A percentile compares a stretch with the other conserved stretches of the same genome.
phyloP scores from a whole-genome alignment of 2,113 vertebrate species.

The Oryzias curvinotus region DNA sequence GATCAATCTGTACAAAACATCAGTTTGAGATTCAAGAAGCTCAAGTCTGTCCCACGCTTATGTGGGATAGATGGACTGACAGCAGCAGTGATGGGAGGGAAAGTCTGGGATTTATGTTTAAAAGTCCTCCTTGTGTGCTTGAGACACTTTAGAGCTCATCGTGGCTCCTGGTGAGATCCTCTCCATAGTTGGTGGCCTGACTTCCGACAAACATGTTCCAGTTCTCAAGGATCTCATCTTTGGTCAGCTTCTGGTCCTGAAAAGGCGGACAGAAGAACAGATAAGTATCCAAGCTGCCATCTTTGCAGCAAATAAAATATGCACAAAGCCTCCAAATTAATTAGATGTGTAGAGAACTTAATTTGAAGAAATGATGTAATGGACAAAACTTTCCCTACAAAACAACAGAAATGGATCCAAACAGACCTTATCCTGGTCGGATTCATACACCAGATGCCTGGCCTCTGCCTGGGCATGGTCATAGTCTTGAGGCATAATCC shows the following conservation, averaged over 20 bases:
- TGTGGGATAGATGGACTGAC: slow-evolving; percentile 21
- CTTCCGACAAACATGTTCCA: slow-evolving; percentile 99
- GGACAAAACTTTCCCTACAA: neutral
- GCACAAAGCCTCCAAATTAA: neutral
- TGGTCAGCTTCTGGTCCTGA: slow-evolving; percentile 91
- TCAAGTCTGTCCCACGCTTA: slow-evolving; percentile 17
- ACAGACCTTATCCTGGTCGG: slow-evolving; percentile 89
- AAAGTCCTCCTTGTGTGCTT: neutral
- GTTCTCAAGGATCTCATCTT: slow-evolving; percentile 94
- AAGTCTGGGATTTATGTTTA: slow-evolving; percentile 8
- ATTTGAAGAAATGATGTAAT: no score
- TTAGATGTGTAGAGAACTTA: neutral
- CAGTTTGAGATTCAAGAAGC: slow-evolving; percentile 13
- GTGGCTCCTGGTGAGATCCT: slow-evolving; percentile 93
- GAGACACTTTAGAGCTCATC: slow-evolving; percentile 87
- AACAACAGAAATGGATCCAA: neutral
- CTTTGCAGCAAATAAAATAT: no score
- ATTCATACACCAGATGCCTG: slow-evolving; percentile 92
- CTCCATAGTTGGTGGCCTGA: slow-evolving; percentile 97
- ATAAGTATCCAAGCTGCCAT: no score
- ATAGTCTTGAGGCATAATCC: slow-evolving; percentile 97
- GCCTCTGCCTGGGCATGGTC: slow-evolving; percentile 96
- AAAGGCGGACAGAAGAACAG: neutral
- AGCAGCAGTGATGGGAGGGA: slow-evolving; percentile 1
- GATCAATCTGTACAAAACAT: slow-evolving; percentile 30